A percentile compares a stretch with the other conserved stretches of the same genome.
phyloP scores from a whole-genome alignment of 2,113 vertebrate species.

The Cacatua alba region DNA sequence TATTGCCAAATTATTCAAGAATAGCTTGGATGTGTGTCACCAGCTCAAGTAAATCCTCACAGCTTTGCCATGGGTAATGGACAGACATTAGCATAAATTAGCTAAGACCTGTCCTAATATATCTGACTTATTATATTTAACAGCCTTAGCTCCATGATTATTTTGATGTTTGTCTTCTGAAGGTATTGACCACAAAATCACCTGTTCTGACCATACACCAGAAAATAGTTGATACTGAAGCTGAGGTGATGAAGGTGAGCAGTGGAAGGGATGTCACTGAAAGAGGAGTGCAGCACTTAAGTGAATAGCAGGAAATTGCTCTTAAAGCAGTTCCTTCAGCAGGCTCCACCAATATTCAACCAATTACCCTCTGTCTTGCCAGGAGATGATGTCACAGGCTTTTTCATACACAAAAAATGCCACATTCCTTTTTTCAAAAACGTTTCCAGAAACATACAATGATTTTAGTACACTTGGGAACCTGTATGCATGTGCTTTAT shows the following conservation, averaged over 20 bases:
- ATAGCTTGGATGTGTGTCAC: background rate
- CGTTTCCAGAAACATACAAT: fast-evolving
- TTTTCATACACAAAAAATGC: background rate
- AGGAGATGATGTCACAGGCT: background rate
- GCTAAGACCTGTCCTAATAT: background rate
- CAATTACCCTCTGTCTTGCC: fast-evolving
- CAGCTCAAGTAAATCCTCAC: background rate
- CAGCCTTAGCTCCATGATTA: background rate
- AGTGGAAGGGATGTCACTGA: background rate
- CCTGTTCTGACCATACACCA: background rate
- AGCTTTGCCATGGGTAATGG: background rate
- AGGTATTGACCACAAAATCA: background rate
- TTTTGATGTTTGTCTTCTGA: background rate
- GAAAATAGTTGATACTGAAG: background rate
- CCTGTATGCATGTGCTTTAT: background rate
- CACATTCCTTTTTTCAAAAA: background rate
- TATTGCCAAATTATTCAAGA: background rate
- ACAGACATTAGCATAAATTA: background rate
- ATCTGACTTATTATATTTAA: background rate
- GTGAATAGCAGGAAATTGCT: background rate
- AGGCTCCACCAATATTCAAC: background rate
- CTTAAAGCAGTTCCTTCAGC: background rate
- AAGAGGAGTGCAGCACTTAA: background rate
- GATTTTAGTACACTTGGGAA: background rate
- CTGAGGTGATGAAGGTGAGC: background rate